These are phyloP conservation scores for Proteles cristata DNA, from an alignment of 2,113 vertebrate species.

Conservation along the genomic window DNA sequence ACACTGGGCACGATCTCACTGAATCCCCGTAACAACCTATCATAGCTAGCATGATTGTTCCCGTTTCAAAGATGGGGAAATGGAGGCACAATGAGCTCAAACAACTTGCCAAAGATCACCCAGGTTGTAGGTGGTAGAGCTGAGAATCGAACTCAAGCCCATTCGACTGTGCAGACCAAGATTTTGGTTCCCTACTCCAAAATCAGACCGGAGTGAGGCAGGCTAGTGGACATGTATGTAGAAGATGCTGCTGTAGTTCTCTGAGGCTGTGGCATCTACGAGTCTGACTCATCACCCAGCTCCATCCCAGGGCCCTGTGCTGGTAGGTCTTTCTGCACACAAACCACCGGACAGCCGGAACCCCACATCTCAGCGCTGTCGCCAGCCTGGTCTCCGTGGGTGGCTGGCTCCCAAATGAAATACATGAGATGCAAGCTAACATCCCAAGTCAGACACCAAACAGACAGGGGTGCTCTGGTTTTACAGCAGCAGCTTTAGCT, in stretches of 20 bases:
- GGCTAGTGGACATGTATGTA: neutral
- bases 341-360: rapidly evolving
- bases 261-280: neutral
- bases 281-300: neutral
- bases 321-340: neutral
- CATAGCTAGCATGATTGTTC: neutral
- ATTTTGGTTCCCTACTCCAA: neutral
- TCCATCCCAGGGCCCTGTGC: neutral
- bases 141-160: neutral
- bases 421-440: no score
- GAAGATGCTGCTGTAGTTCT: neutral
- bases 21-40: neutral
- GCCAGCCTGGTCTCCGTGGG: neutral
- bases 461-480: no score
- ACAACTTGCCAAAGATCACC: neutral
- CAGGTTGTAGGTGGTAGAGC: neutral
- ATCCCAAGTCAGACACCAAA: no score
- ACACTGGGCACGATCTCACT: neutral
- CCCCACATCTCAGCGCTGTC: neutral
- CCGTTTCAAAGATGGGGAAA: neutral
- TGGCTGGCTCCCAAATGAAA: neutral
- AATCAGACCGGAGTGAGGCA: neutral
- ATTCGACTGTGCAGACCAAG: no score
- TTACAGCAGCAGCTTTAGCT: no score
- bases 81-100: neutral